These are phyloP conservation scores for Cantharis nigra DNA, from an alignment of 2,888 invertebrate species.

Conservation along the genomic window DNA sequence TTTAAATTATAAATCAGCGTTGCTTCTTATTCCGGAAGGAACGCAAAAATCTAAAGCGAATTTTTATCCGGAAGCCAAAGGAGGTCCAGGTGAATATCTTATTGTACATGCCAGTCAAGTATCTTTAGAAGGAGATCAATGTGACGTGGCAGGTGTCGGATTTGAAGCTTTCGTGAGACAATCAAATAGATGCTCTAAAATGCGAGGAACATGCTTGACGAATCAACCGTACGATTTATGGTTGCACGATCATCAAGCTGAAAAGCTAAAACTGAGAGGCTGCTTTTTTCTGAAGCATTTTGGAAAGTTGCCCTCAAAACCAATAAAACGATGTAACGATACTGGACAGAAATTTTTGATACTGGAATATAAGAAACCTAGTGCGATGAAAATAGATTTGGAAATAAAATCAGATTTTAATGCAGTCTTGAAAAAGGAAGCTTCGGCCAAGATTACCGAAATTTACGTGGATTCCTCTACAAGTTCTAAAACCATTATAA, in stretches of 20 bases:
- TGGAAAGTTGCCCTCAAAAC: slow-evolving; percentile 54
- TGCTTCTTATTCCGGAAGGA: slow-evolving; percentile 53
- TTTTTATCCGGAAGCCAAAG: slow-evolving; percentile 46
- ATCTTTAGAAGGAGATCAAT: slow-evolving; percentile 54
- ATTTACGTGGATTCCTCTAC: slow-evolving; percentile 63
- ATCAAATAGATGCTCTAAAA: slow-evolving; percentile 52
- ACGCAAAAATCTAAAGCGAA: slow-evolving; percentile 32
- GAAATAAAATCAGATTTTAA: slow-evolving; percentile 56
- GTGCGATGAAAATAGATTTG: slow-evolving; percentile 61
- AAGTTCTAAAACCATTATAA: slow-evolving; percentile 57
- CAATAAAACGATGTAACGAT: slow-evolving; percentile 50
- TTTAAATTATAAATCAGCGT: slow-evolving; percentile 46
- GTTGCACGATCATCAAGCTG: slow-evolving; percentile 55
- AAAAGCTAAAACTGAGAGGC: slow-evolving; percentile 51
- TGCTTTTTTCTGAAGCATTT: slow-evolving; percentile 59
- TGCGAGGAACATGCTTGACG: slow-evolving; percentile 55
- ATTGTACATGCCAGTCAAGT: slow-evolving; percentile 53
- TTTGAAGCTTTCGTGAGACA: slow-evolving; percentile 59
- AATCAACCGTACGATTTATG: slow-evolving; percentile 60
- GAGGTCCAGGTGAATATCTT: slow-evolving; percentile 56
- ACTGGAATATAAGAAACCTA: slow-evolving; percentile 57
- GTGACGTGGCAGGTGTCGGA: slow-evolving; percentile 59
- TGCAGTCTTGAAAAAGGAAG: slow-evolving; percentile 50
- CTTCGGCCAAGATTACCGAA: slow-evolving; percentile 62
- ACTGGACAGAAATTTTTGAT: slow-evolving; percentile 52